Percentiles rank a stretch among this genome's conserved stretches.
Evolutionary conservation across 2,113 vertebrate species (phyloP).

Genomic region (Bagarius yarrelli): DNA sequence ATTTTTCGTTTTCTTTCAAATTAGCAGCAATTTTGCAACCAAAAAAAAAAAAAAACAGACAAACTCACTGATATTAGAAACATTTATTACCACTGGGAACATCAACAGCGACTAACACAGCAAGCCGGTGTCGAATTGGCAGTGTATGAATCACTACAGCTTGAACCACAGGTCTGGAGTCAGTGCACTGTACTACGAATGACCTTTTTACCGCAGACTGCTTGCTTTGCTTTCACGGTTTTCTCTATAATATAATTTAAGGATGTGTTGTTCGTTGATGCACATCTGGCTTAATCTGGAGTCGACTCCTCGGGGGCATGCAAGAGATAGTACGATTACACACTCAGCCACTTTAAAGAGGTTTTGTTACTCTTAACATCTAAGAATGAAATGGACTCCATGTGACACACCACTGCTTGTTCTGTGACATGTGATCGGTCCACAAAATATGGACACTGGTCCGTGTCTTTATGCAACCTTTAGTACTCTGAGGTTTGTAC

Average conservation of each 20-base stretch:
- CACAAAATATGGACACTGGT: neutral
- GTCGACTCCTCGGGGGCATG: neutral
- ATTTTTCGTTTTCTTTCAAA: too few species aligned
- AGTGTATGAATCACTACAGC: neutral
- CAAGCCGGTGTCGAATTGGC: too few species aligned
- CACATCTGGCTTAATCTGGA: neutral
- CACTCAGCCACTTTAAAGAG: neutral
- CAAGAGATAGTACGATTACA: neutral
- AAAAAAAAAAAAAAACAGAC: too few species aligned
- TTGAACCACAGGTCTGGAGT: neutral
- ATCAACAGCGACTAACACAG: too few species aligned
- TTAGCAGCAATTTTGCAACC: too few species aligned
- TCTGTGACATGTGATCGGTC: neutral
- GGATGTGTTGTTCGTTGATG: neutral
- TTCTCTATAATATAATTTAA: neutral
- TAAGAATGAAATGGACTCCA: neutral
- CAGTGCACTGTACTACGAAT: neutral
- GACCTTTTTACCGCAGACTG: neutral
- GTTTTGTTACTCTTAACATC: neutral
- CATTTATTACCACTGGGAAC: too few species aligned
- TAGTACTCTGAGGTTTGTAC: neutral
- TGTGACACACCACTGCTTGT: neutral
- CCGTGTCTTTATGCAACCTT: neutral
- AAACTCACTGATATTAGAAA: too few species aligned
- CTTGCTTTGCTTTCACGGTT: neutral